Conservation (phyloP, 1,140 invertebrate genomes). For the Philaenus spumarius region DNA sequence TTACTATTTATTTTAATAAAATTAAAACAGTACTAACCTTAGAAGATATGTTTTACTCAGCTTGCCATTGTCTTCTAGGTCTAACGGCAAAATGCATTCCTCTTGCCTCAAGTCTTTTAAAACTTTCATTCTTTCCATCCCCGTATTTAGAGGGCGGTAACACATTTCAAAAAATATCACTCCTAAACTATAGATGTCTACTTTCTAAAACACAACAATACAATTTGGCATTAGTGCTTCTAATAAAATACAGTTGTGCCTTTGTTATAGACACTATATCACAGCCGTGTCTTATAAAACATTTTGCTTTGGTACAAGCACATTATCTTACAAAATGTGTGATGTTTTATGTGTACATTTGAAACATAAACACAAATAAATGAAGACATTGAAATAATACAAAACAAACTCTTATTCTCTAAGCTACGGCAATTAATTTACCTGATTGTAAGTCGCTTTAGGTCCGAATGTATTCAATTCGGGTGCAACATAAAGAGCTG, state of each 20-base stretch:
- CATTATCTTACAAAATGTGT: too few relatives aligned
- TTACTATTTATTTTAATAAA: too few relatives aligned
- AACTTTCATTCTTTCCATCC: conserved; percentile 82
- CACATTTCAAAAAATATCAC: conserved; percentile 97
- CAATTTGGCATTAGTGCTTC: too few relatives aligned
- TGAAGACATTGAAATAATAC: too few relatives aligned
- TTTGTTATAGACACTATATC: too few relatives aligned
- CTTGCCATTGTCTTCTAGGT: conserved; percentile 46
- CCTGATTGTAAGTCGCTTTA: conserved; percentile 69
- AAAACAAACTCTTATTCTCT: too few relatives aligned
- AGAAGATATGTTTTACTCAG: conserved; percentile 42
- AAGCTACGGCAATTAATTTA: too few relatives aligned
- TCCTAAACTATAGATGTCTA: conserved; percentile 87
- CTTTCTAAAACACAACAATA: conserved; percentile 58
- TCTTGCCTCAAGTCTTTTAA: conserved; percentile 58
- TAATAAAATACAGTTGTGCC: too few relatives aligned
- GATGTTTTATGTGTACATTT: too few relatives aligned
- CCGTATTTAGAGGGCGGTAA: conserved; percentile 69
- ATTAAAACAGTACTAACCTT: conserved; percentile 34
- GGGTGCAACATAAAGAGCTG: conserved; percentile 88
- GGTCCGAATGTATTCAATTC: conserved; percentile 60
- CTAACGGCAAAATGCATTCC: conserved; percentile 59
- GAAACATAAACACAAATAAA: too few relatives aligned
- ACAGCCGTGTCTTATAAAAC: too few relatives aligned
- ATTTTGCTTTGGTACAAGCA: too few relatives aligned